Conservation (phyloP, 2,113 vertebrate species). For the Notiomystis cincta region DNA sequence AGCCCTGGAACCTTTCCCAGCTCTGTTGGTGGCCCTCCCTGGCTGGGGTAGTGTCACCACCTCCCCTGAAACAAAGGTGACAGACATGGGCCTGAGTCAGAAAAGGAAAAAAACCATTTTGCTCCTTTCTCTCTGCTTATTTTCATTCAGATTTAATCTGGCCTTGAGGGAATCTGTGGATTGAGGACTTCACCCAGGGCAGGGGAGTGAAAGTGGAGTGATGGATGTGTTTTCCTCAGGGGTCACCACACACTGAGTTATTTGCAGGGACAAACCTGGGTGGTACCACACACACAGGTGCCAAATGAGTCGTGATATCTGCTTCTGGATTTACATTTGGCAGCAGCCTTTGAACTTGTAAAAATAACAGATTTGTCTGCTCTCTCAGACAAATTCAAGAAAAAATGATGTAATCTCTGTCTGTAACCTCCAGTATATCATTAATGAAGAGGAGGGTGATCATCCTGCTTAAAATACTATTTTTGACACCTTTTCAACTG, state of each 20-base stretch:
- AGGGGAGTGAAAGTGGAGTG: background rate
- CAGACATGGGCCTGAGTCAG: background rate
- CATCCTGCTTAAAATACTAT: background rate
- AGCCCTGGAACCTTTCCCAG: background rate
- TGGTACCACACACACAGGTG: background rate
- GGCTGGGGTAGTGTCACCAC: background rate
- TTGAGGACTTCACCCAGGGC: background rate
- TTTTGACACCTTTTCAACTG: background rate
- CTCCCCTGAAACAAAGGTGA: background rate
- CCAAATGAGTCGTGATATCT: background rate
- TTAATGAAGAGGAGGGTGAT: background rate
- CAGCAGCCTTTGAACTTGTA: background rate
- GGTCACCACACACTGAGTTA: background rate
- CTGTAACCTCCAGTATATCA: background rate
- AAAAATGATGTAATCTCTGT: background rate
- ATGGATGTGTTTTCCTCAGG: background rate
- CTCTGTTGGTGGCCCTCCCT: background rate
- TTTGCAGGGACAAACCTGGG: background rate
- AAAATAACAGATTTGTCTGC: background rate
- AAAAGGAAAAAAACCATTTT: background rate
- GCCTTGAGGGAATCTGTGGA: background rate
- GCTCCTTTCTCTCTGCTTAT: background rate
- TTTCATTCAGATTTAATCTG: background rate
- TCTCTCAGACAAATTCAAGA: background rate
- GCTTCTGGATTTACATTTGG: background rate